These are phyloP conservation scores for Adineta ricciae DNA, from an alignment of 2,888 invertebrate species.

Conservation along the genomic window DNA sequence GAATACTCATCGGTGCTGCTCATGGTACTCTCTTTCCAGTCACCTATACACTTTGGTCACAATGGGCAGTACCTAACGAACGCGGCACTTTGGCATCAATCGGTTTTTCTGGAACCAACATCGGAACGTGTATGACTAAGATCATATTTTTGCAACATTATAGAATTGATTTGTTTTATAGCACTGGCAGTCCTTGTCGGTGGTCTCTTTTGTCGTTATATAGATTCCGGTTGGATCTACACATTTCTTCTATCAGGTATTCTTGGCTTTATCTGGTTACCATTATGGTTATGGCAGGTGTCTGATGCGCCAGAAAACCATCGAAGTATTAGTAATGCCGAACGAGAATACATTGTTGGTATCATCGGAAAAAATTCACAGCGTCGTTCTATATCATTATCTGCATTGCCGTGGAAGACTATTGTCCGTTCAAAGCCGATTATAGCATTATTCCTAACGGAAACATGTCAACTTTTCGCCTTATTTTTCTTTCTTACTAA, in stretches of 20 bases:
- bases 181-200: not conserved
- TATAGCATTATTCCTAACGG: conserved; percentile 34
- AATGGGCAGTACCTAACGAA: not conserved
- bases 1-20: not conserved
- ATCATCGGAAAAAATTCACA: not conserved
- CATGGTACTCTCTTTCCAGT: not conserved
- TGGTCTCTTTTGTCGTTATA: not conserved
- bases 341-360: not conserved
- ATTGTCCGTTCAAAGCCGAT: conserved; percentile 35
- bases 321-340: conserved; percentile 20
- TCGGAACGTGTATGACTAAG: not conserved
- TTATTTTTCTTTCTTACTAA: conserved; percentile 35
- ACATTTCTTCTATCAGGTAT: not conserved
- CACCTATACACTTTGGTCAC: not conserved
- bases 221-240: not conserved
- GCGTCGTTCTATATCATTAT: not conserved
- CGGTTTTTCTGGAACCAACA: not conserved
- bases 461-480: conserved; percentile 24
- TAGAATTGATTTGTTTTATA: too few relatives aligned
- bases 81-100: not conserved
- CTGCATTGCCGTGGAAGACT: conserved; percentile 32
- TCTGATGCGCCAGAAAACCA: conserved; percentile 20
- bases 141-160: too few relatives aligned
- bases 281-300: not conserved
- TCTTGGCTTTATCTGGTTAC: conserved; percentile 26